Percentiles rank a stretch among this genome's conserved stretches.
phyloP scores from a whole-genome alignment of 2,113 vertebrate genomes.

The Entomyzon cyanotis region DNA sequence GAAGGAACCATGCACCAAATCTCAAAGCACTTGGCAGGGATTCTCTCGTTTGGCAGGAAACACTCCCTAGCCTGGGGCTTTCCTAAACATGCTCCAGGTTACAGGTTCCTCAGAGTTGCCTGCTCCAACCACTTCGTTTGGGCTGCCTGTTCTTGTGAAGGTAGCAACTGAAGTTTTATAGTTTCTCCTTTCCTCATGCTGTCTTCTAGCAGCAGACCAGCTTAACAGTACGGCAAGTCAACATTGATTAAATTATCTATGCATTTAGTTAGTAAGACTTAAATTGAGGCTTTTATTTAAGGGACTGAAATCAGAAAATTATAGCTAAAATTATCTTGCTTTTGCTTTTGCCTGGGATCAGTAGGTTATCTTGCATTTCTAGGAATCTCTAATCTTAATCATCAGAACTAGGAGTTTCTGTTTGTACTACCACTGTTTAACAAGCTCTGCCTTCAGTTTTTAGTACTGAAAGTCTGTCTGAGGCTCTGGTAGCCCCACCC shows the following conservation, averaged over 20 bases:
- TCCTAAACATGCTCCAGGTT: not conserved
- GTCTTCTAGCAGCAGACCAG: not conserved
- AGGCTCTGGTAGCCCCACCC: not conserved
- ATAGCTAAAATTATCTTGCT: not conserved
- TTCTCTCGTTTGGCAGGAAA: not conserved
- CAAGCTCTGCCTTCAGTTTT: not conserved
- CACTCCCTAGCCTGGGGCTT: not conserved
- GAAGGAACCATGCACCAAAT: not conserved
- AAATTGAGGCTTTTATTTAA: not conserved
- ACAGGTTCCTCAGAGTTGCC: not conserved
- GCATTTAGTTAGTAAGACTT: not conserved
- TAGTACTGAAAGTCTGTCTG: not conserved
- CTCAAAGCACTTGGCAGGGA: not conserved
- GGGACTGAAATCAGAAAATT: not conserved
- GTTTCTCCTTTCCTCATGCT: not conserved
- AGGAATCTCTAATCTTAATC: not conserved
- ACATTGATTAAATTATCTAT: not conserved
- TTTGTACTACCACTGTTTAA: not conserved
- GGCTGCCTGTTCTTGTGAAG: not conserved
- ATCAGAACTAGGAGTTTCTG: not conserved
- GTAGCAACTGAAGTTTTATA: not conserved
- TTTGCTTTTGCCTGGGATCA: not conserved
- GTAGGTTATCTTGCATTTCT: not conserved
- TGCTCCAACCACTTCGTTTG: not conserved
- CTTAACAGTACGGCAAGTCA: not conserved